phyloP scores from a whole-genome alignment of 2,888 invertebrate genomes.

The Clusia tigrina region DNA sequence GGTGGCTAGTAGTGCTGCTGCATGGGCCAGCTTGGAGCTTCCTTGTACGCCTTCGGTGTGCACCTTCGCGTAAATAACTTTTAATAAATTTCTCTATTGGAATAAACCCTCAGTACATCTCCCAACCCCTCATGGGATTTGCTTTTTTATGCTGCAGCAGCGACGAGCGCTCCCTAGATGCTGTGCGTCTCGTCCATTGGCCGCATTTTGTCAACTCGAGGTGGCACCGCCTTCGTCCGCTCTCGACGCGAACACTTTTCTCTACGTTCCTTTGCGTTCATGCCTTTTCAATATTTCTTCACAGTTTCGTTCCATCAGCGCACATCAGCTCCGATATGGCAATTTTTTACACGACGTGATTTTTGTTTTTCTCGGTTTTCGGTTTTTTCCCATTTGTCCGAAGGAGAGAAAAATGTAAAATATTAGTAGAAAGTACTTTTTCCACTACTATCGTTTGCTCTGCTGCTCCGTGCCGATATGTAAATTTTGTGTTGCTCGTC shows the following conservation, averaged over 20 bases:
- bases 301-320: slow-evolving; percentile 23
- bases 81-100: slow-evolving; percentile 45
- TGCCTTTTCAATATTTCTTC: slow-evolving; percentile 24
- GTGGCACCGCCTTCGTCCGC: slow-evolving; percentile 31
- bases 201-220: slow-evolving; percentile 27
- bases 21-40: neutral
- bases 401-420: too few relatives aligned
- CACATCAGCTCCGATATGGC: too few relatives aligned
- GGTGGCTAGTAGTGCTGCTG: neutral
- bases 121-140: too few relatives aligned
- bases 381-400: too few relatives aligned
- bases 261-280: slow-evolving; percentile 2
- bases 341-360: too few relatives aligned
- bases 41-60: neutral
- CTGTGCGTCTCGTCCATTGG: slow-evolving; percentile 31
- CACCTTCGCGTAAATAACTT: slow-evolving; percentile 50
- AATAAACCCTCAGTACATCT: neutral
- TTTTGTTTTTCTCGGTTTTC: too few relatives aligned
- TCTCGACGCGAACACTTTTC: slow-evolving; percentile 8
- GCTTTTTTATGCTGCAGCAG: neutral
- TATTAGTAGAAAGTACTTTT: too few relatives aligned
- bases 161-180: slow-evolving; percentile 10
- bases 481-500: too few relatives aligned
- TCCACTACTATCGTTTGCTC: too few relatives aligned
- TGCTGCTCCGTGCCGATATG: too few relatives aligned